phyloP scores from a whole-genome alignment of 2,888 invertebrate genomes.

The Orthosia cruda region DNA sequence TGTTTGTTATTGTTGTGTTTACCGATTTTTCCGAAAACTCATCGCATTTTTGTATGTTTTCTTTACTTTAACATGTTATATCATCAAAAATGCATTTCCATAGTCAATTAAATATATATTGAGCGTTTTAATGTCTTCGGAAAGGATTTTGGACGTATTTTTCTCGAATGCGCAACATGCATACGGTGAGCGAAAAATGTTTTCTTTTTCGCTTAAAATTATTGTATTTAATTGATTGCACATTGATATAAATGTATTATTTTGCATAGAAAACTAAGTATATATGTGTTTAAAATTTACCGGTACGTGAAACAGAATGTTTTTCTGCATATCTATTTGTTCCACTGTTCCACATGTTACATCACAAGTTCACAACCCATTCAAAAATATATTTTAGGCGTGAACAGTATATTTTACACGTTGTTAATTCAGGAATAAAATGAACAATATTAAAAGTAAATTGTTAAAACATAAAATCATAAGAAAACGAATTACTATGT shows the following conservation, averaged over 20 bases:
- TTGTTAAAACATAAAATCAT: too few relatives aligned
- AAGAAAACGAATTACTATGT: background rate
- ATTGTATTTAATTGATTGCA: background rate
- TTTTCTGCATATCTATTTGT: background rate
- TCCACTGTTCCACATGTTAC: slow-evolving; percentile 22
- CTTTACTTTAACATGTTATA: background rate
- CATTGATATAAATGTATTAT: background rate
- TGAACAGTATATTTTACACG: too few relatives aligned
- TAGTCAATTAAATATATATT: background rate
- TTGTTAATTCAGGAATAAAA: too few relatives aligned
- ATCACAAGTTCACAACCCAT: slow-evolving; percentile 22
- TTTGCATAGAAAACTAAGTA: background rate
- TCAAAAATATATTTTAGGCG: slow-evolving; percentile 5
- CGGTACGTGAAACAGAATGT: background rate
- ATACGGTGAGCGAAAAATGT: background rate
- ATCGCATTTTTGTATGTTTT: slow-evolving; percentile 10
- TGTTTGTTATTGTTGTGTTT: slow-evolving; percentile 68
- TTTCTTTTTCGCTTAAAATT: background rate
- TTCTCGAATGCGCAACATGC: slow-evolving; percentile 4
- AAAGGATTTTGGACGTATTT: background rate
- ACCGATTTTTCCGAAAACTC: slow-evolving; percentile 42
- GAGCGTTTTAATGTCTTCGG: background rate
- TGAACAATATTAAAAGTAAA: background rate
- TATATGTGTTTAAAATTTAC: background rate
- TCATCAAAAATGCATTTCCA: background rate